Evolutionary conservation across 2,113 vertebrate genomes (phyloP), one percentile per base, ranked within the genome.

Genomic region (Nipponia nippon): DNA sequence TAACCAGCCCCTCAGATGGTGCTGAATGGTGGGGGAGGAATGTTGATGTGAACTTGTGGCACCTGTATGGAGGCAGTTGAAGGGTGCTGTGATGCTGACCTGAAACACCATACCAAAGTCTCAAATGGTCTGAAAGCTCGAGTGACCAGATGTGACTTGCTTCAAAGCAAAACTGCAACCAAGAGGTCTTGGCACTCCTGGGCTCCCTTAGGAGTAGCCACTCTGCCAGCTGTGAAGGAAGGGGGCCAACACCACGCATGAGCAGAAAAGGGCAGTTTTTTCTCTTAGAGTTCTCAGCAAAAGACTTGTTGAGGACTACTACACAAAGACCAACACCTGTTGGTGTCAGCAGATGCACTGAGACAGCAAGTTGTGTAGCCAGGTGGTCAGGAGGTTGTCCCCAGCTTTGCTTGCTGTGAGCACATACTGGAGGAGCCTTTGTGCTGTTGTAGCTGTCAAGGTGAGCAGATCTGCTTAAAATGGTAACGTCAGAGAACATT

Each of bases 41-140:
- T 7, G 13, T 4, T 42, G 65, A 17, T 2, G 0, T 47, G 30
- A 47, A 12, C 12, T 40, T 0, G 0, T 13, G 53, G 34, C 26
- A 58, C 23, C n/a, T 9, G 7, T 7, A 14, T 1, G 4, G 10
- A 59, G 50, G 59, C 16, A 18, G 40, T 4, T 17, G 52, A 62
- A 69, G 36, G n/a, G 27, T 42, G 16, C 47, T 66, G 42, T 49
- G 83, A 6, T 40, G 63, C 9, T 91, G 59, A 78, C 25, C 4
- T 40, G 30, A 49, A 69, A 55, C 44, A 66, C 8, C 49, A 11
- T 10, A 19, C 0, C 5, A 14, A 46, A 80, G 44, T 30, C 53
- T 61, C 29, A 20, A 3, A 21, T 7, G 18, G 6, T 50, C 53
- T 77, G 58, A 65, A 50, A 17, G 22, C 5, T 23, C 22, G 10